Conservation (phyloP, 2,888 invertebrate genomes). For the Ormia ochracea region DNA sequence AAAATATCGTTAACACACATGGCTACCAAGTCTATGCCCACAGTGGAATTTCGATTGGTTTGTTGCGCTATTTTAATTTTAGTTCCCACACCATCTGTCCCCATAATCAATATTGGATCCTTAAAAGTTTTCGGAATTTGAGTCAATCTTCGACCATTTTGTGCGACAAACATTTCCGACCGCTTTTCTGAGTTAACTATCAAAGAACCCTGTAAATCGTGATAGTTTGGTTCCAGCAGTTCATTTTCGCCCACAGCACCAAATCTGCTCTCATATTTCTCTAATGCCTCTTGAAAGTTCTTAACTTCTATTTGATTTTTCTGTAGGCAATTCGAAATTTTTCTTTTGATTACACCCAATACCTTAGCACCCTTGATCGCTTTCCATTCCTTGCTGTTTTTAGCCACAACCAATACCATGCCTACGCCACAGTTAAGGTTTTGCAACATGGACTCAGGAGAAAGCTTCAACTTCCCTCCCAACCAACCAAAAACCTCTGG, state of each 20-base stretch:
- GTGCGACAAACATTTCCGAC: slow-evolving; percentile 69
- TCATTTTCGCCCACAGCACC: slow-evolving; percentile 66
- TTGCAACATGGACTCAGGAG: slow-evolving; percentile 87
- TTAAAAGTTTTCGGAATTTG: slow-evolving; percentile 75
- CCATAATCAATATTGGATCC: slow-evolving; percentile 93
- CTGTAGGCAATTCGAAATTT: slow-evolving; percentile 47
- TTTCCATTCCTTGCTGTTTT: slow-evolving; percentile 78
- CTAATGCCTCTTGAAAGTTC: slow-evolving; percentile 83
- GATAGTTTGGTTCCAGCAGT: slow-evolving; percentile 56
- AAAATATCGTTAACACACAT: slow-evolving; percentile 99
- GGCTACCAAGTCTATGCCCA: slow-evolving; percentile 97
- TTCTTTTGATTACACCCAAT: slow-evolving; percentile 77
- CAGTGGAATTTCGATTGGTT: slow-evolving; percentile 84
- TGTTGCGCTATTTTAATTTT: slow-evolving; percentile 95
- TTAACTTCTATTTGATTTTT: slow-evolving; percentile 78
- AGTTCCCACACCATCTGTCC: slow-evolving; percentile 99
- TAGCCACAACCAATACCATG: slow-evolving; percentile 85
- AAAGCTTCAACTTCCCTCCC: slow-evolving; percentile 84
- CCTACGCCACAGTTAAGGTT: slow-evolving; percentile 98
- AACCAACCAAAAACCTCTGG: slow-evolving; percentile 93
- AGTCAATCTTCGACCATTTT: slow-evolving; percentile 72
- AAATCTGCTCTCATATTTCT: slow-evolving; percentile 73
- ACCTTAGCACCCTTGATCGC: slow-evolving; percentile 76
- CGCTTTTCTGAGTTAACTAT: slow-evolving; percentile 55
- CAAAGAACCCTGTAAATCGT: slow-evolving; percentile 40